Percentiles rank a stretch among this genome's conserved stretches.
Evolutionary conservation across 2,113 vertebrate genomes (phyloP).

Genomic region (Thamnophis sirtalis): DNA sequence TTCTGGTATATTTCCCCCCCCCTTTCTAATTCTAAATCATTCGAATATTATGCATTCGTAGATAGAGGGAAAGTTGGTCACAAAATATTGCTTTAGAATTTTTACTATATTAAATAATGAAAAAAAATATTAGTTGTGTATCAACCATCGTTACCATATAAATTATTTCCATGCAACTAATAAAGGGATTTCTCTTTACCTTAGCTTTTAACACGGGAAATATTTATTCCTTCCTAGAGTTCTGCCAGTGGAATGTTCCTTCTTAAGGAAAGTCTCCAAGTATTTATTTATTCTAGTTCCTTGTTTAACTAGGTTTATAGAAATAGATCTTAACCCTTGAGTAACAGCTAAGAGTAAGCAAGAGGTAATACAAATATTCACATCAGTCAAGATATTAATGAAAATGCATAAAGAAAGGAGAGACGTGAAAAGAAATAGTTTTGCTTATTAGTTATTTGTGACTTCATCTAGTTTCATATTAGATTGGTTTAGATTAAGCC

Average conservation of each 20-base stretch:
- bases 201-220: slow-evolving; percentile 14
- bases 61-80: neutral
- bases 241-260: slow-evolving; percentile 14
- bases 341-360: neutral
- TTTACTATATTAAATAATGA: neutral
- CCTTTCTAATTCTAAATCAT: neutral
- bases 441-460: neutral
- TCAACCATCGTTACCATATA: neutral
- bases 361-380: neutral
- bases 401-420: neutral
- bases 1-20: neutral
- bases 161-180: slow-evolving; percentile 18
- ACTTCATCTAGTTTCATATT: neutral
- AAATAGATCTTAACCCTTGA: neutral
- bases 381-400: neutral
- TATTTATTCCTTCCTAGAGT: slow-evolving; percentile 23
- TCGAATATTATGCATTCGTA: neutral
- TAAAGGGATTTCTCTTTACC: slow-evolving; percentile 18
- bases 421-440: neutral
- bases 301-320: slow-evolving; percentile 2
- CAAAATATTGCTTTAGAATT: slow-evolving; percentile 4
- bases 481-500: neutral
- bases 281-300: neutral
- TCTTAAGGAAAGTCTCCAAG: slow-evolving; percentile 11
- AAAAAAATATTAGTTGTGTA: neutral